These are phyloP conservation scores for Galerucella pusilla DNA, from an alignment of 2,888 invertebrate genomes.

Conservation along the genomic window DNA sequence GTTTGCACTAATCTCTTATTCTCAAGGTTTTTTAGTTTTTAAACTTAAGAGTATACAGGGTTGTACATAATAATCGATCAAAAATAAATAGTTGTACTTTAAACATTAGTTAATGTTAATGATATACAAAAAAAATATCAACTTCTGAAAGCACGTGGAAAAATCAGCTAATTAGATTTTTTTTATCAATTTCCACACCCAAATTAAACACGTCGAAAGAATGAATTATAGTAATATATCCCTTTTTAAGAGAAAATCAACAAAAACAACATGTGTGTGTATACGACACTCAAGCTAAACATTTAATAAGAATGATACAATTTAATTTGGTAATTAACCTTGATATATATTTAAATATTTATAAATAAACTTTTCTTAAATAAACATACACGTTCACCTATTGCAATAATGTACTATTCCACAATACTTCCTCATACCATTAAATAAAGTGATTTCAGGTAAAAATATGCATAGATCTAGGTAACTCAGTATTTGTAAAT, in stretches of 20 bases:
- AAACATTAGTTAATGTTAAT: no score
- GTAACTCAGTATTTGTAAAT: no score
- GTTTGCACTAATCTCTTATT: slow-evolving; percentile 11
- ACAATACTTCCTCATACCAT: slow-evolving; percentile 7
- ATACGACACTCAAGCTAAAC: neutral
- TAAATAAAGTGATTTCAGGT: neutral
- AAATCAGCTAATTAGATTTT: neutral
- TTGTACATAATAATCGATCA: no score
- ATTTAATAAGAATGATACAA: neutral
- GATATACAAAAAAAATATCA: no score
- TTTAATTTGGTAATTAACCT: slow-evolving; percentile 3
- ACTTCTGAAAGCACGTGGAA: no score
- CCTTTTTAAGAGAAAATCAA: neutral
- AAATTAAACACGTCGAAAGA: neutral
- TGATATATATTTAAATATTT: slow-evolving; percentile 12
- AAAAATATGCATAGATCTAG: neutral
- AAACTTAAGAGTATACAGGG: neutral
- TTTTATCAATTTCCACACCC: neutral
- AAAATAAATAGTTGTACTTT: no score
- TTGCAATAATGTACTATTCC: neutral
- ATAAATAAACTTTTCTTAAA: neutral
- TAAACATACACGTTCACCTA: neutral
- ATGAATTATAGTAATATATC: neutral
- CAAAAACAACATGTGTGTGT: neutral
- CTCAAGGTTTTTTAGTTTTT: slow-evolving; percentile 26